These are phyloP conservation scores for Orycteropus afer DNA, from an alignment of 2,113 vertebrate species.

Conservation along the genomic window DNA sequence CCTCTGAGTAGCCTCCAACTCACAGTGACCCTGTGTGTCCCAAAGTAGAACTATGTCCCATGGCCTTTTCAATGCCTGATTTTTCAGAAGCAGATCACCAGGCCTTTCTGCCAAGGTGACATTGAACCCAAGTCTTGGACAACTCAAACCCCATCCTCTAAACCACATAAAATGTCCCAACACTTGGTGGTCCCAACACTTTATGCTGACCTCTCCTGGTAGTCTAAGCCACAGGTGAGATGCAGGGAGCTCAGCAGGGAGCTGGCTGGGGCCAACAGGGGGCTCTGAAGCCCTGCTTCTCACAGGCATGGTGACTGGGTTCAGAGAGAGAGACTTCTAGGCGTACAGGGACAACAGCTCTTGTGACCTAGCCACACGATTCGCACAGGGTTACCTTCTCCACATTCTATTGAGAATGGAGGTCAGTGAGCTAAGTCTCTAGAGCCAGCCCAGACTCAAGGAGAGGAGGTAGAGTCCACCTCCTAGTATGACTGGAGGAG, in stretches of 20 bases:
- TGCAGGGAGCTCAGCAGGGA: background rate
- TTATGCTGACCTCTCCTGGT: fast-evolving
- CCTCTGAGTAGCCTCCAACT: too few relatives aligned
- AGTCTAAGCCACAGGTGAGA: too few relatives aligned
- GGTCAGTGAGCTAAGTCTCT: fast-evolving
- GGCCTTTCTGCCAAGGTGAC: background rate
- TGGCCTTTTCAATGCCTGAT: background rate
- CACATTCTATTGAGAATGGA: fast-evolving
- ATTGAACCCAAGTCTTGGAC: fast-evolving
- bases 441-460: background rate
- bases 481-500: too few relatives aligned
- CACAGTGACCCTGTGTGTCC: too few relatives aligned
- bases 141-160: background rate
- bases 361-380: background rate
- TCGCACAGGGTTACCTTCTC: background rate
- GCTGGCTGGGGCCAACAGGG: fast-evolving
- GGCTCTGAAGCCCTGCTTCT: too few relatives aligned
- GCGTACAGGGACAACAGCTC: background rate
- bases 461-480: too few relatives aligned
- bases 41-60: too few relatives aligned
- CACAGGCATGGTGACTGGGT: fast-evolving
- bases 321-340: fast-evolving
- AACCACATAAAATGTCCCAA: fast-evolving
- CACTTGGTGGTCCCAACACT: fast-evolving
- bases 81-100: background rate